phyloP scores from a whole-genome alignment of 2,888 invertebrate genomes.

The Muschampia plurimacula region DNA sequence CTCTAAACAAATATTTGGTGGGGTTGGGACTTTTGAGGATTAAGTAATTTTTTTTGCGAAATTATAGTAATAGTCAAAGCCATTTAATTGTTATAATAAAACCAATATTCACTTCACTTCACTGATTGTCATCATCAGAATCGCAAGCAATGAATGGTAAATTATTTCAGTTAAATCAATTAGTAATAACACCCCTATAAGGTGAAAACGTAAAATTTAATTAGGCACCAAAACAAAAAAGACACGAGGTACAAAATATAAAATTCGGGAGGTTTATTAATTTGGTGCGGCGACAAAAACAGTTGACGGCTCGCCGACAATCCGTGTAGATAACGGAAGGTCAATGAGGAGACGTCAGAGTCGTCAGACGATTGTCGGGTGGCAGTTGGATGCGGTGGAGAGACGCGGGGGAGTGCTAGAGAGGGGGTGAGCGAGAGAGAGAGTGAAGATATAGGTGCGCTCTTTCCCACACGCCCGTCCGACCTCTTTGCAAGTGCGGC shows the following conservation, averaged over 20 bases:
- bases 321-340: constrained; percentile 81
- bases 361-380: constrained; percentile 50
- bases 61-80: too few relatives aligned
- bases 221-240: not conserved
- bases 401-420: constrained; percentile 47
- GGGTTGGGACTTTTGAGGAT: not conserved
- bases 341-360: constrained; percentile 81
- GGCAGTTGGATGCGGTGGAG: constrained; percentile 60
- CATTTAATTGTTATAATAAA: not conserved
- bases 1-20: not conserved
- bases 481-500: constrained; percentile 84
- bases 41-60: too few relatives aligned
- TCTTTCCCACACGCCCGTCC: constrained; percentile 68
- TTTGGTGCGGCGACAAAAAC: constrained; percentile 43
- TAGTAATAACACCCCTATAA: not conserved
- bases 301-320: constrained; percentile 60
- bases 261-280: constrained; percentile 38
- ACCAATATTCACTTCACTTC: not conserved
- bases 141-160: not conserved
- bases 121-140: not conserved
- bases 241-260: constrained; percentile 20
- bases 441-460: constrained; percentile 56
- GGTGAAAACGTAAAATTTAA: constrained; percentile 9
- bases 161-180: not conserved
- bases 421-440: constrained; percentile 48